phyloP scores from a whole-genome alignment of 2,797 vertebrate genomes.

The Thaleichthys pacificus region DNA sequence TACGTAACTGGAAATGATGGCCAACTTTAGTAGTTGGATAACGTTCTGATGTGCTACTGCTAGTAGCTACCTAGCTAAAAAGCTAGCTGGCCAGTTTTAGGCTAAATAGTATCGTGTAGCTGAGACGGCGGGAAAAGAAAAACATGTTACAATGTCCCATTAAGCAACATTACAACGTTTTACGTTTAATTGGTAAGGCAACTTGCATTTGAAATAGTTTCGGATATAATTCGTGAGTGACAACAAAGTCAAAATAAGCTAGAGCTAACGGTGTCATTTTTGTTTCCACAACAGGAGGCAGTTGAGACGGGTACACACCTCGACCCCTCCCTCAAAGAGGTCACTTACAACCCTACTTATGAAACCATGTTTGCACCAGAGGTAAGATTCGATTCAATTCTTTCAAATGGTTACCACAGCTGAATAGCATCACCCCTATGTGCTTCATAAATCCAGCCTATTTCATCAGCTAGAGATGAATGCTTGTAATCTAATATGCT shows the following conservation, averaged over 20 bases:
- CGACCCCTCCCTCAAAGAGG: conserved; percentile 92
- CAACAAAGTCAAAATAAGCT: background rate
- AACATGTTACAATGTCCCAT: background rate
- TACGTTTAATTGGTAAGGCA: too few species aligned
- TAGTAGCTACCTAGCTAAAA: too few species aligned
- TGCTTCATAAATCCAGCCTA: background rate
- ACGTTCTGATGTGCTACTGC: too few species aligned
- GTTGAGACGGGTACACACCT: conserved; percentile 91
- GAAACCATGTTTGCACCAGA: conserved; percentile 99
- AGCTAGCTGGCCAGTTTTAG: too few species aligned
- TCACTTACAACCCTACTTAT: conserved; percentile 88
- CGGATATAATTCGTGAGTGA: background rate
- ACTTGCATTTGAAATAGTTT: too few species aligned
- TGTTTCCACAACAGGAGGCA: conserved; percentile 81
- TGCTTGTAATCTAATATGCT: background rate
- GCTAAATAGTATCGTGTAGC: too few species aligned
- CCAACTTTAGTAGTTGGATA: too few species aligned
- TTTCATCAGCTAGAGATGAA: background rate
- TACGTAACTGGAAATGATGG: too few species aligned
- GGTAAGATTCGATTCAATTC: conserved; percentile 69
- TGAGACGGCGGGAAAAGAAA: too few species aligned
- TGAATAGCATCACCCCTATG: too few species aligned
- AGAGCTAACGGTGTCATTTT: background rate
- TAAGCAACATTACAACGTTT: too few species aligned
- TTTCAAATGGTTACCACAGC: background rate